Evolutionary conservation across 2,888 invertebrate genomes (phyloP).

Genomic region (Tetanocera ferruginea): DNA sequence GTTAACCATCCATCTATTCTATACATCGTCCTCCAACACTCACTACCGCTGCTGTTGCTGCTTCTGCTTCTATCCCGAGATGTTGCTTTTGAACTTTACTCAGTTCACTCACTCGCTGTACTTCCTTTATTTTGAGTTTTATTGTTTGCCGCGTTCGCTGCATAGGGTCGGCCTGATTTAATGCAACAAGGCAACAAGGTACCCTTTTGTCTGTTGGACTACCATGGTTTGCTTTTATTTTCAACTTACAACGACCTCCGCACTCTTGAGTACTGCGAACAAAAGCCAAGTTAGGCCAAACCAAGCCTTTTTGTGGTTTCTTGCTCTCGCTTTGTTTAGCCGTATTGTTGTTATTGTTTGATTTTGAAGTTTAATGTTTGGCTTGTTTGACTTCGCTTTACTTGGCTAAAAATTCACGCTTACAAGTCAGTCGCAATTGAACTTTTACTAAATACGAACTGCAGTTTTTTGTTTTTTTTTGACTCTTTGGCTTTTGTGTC

Average conservation of each 20-base stretch:
- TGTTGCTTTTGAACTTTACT: background rate
- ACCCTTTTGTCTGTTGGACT: constrained; percentile 32
- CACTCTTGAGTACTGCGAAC: constrained; percentile 26
- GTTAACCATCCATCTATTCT: background rate
- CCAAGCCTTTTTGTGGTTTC: background rate
- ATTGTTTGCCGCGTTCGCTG: no score
- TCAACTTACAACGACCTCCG: background rate
- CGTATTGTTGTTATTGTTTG: constrained; percentile 1
- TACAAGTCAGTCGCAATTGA: constrained; percentile 42
- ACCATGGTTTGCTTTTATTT: background rate
- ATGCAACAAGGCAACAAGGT: background rate
- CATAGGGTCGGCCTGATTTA: no score
- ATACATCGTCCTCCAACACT: constrained; percentile 11
- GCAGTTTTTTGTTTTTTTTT: background rate
- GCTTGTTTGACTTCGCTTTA: background rate
- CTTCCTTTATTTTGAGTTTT: no score
- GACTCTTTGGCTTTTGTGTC: constrained; percentile 9
- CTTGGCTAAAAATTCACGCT: constrained; percentile 17
- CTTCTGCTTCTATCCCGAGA: background rate
- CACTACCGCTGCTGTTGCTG: background rate
- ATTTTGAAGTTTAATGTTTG: background rate
- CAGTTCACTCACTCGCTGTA: no score
- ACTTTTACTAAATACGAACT: constrained; percentile 40
- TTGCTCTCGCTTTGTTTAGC: background rate
- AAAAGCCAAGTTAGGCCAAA: constrained; percentile 2